Percentiles rank a stretch among this genome's conserved stretches.
Conservation (phyloP, 2,113 vertebrate genomes). For the Charadrius vociferus region DNA sequence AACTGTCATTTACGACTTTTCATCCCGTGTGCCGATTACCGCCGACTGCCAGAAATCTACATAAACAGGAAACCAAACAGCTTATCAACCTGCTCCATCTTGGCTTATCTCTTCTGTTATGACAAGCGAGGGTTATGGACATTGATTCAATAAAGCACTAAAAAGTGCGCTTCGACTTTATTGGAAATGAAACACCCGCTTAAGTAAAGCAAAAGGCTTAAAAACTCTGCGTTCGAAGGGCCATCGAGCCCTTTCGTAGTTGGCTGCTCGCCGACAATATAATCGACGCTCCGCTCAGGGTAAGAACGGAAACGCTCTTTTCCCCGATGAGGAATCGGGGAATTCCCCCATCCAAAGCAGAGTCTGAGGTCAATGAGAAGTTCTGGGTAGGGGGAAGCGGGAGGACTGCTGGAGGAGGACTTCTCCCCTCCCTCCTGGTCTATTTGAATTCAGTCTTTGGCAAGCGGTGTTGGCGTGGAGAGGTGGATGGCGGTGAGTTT, state of each 20-base stretch:
- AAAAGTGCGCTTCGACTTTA: neutral
- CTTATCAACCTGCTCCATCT: neutral
- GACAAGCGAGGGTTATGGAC: neutral
- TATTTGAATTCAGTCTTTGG: neutral
- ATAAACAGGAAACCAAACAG: neutral
- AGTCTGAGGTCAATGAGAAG: neutral
- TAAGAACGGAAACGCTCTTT: neutral
- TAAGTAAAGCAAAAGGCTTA: neutral
- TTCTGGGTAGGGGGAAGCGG: neutral
- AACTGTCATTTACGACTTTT: neutral
- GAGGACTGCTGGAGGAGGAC: neutral
- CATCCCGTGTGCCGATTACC: neutral
- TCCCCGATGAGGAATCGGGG: neutral
- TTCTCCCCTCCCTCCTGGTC: fast-evolving
- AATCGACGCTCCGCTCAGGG: neutral
- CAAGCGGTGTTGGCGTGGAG: neutral
- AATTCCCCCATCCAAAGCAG: neutral
- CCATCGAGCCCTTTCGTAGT: neutral
- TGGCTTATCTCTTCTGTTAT: neutral
- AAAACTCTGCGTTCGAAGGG: neutral
- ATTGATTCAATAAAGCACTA: neutral
- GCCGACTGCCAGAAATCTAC: neutral
- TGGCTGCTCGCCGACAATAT: neutral
- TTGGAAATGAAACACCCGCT: conserved; percentile 6
- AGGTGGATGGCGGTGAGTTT: neutral